These are phyloP conservation scores for Eilema caniola DNA, from an alignment of 2,888 invertebrate genomes.

Conservation along the genomic window DNA sequence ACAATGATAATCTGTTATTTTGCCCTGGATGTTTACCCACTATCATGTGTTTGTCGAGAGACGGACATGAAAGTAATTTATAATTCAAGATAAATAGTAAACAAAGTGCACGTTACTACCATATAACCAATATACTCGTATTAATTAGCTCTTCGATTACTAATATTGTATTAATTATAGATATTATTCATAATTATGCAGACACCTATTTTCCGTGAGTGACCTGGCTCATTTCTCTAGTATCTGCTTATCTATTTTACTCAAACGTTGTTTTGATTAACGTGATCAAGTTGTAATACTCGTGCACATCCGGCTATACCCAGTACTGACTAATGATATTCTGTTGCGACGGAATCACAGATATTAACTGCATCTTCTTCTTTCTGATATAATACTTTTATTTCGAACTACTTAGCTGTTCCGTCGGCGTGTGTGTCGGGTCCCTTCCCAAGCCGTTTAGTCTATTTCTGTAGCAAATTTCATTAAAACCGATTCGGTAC, in stretches of 20 bases:
- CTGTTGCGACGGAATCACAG: not conserved
- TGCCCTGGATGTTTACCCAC: not conserved
- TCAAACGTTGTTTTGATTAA: conserved; percentile 19
- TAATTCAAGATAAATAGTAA: conserved; percentile 38
- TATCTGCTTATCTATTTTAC: conserved; percentile 4
- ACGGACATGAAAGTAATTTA: conserved; percentile 33
- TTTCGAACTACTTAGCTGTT: too few species aligned
- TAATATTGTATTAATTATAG: conserved; percentile 28
- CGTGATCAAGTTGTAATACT: not conserved
- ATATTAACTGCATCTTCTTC: not conserved
- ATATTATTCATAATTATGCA: conserved; percentile 28
- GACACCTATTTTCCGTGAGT: conserved; percentile 26
- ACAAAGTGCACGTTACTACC: conserved; percentile 31
- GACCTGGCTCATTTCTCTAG: conserved; percentile 8
- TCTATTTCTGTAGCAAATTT: too few species aligned
- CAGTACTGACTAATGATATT: not conserved
- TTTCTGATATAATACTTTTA: too few species aligned
- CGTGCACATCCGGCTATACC: conserved; percentile 17
- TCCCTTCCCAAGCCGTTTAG: too few species aligned
- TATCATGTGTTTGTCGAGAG: conserved; percentile 7
- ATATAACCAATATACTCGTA: conserved; percentile 18
- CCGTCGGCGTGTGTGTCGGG: too few species aligned
- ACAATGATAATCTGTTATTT: not conserved
- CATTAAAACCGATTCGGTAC: too few species aligned
- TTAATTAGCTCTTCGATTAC: conserved; percentile 35